Percentiles rank a stretch among this genome's conserved stretches.
Conservation (phyloP, 1,140 invertebrate genomes). For the Drosophila lacteicornis region DNA sequence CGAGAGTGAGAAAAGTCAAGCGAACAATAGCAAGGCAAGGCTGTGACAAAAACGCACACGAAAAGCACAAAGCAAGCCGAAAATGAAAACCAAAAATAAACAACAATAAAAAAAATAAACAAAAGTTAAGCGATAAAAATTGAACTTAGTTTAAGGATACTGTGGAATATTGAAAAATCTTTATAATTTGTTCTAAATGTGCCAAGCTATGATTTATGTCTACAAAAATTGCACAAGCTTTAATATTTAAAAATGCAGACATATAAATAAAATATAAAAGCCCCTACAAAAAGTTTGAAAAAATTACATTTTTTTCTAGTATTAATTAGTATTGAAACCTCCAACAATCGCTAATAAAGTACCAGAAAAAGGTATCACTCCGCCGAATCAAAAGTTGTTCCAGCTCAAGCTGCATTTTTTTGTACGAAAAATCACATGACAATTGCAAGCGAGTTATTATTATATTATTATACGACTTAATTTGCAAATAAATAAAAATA, state of each 20-base stretch:
- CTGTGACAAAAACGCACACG: slow-evolving; percentile 39
- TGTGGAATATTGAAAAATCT: neutral
- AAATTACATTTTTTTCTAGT: too few species aligned
- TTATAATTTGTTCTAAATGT: too few species aligned
- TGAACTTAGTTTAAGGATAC: neutral
- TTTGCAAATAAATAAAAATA: slow-evolving; percentile 76
- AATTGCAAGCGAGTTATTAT: slow-evolving; percentile 57
- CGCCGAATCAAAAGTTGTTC: slow-evolving; percentile 1
- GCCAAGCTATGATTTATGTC: neutral
- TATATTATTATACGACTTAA: slow-evolving; percentile 48
- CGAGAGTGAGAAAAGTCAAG: slow-evolving; percentile 52
- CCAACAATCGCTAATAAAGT: neutral
- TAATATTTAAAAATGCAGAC: neutral
- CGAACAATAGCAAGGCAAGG: slow-evolving; percentile 38
- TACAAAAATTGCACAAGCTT: too few species aligned
- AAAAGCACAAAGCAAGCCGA: slow-evolving; percentile 32
- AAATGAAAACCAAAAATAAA: slow-evolving; percentile 39
- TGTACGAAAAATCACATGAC: slow-evolving; percentile 64
- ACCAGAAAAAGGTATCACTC: neutral
- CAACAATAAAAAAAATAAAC: slow-evolving; percentile 36
- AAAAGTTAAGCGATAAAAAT: slow-evolving; percentile 45
- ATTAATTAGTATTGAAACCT: neutral
- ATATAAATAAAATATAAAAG: neutral
- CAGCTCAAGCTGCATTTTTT: neutral
- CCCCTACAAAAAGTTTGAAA: too few species aligned